These are phyloP conservation scores for Myiotriccus ornatus DNA, from an alignment of 2,797 vertebrate species.

Conservation along the genomic window DNA sequence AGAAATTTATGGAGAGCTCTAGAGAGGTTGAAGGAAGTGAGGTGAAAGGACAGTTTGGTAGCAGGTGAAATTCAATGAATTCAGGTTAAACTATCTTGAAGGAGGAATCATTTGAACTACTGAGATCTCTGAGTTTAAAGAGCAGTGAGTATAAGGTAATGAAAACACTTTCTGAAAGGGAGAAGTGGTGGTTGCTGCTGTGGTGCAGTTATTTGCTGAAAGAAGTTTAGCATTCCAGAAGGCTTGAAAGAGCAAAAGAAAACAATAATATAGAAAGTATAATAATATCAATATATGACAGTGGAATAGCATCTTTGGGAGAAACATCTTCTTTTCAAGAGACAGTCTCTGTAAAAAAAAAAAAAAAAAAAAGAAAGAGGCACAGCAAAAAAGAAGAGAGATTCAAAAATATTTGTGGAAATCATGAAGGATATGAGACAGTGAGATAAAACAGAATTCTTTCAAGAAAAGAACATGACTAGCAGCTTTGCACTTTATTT, in stretches of 20 bases:
- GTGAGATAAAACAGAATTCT: background rate
- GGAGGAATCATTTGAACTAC: constrained; percentile 5
- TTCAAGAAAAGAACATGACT: background rate
- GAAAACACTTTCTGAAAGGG: constrained; percentile 3
- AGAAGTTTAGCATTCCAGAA: background rate
- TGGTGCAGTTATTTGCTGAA: background rate
- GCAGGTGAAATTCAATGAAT: background rate
- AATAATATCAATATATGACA: background rate
- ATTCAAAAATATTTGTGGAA: background rate
- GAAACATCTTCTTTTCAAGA: background rate
- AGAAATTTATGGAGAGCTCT: background rate
- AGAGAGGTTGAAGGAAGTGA: background rate
- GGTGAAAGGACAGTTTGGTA: background rate
- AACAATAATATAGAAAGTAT: background rate
- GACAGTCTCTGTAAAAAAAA: background rate
- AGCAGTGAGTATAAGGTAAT: background rate
- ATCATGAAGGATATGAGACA: background rate
- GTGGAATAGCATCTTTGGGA: background rate
- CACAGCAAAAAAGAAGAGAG: background rate
- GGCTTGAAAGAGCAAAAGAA: constrained; percentile 13
- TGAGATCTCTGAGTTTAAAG: constrained; percentile 8
- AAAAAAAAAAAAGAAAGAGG: background rate
- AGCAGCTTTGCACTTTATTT: background rate
- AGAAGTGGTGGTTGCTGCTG: background rate
- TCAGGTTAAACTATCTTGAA: background rate